Percentiles rank a stretch among this genome's conserved stretches.
phyloP scores from a whole-genome alignment of 2,797 vertebrate species.

The Danio jaintianensis region DNA sequence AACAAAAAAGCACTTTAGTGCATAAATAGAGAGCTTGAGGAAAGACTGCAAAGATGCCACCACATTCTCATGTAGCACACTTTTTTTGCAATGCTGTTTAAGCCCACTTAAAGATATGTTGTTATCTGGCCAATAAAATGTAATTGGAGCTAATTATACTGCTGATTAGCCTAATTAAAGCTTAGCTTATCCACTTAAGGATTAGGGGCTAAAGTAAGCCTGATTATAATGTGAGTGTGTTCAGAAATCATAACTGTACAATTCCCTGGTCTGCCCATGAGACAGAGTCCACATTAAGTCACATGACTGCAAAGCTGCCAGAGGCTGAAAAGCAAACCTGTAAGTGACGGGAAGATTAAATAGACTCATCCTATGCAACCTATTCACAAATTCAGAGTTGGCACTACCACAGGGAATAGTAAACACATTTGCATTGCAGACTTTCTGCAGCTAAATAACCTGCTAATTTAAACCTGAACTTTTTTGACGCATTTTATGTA shows the following conservation, averaged over 20 bases:
- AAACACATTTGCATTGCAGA: slow-evolving; percentile 27
- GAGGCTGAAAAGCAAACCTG: slow-evolving; percentile 21
- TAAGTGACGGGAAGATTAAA: slow-evolving; percentile 34
- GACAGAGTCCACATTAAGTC: slow-evolving; percentile 36
- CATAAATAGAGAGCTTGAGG: neutral
- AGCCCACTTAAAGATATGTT: slow-evolving; percentile 71
- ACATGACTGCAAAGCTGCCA: slow-evolving; percentile 44
- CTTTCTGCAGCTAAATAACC: slow-evolving; percentile 11
- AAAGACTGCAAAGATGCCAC: slow-evolving; percentile 54
- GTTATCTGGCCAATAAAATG: slow-evolving; percentile 68
- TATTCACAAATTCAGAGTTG: slow-evolving; percentile 22
- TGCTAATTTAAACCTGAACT: neutral
- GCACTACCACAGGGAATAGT: slow-evolving; percentile 12
- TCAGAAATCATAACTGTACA: slow-evolving; percentile 54
- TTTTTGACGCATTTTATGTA: neutral
- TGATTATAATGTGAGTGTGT: slow-evolving; percentile 68
- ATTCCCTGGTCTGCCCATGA: slow-evolving; percentile 58
- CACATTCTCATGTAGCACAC: slow-evolving; percentile 60
- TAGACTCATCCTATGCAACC: slow-evolving; percentile 41
- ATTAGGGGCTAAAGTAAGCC: slow-evolving; percentile 74
- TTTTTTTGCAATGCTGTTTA: slow-evolving; percentile 62
- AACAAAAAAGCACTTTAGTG: slow-evolving; percentile 27
- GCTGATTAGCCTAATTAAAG: slow-evolving; percentile 79
- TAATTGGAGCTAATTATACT: slow-evolving; percentile 69
- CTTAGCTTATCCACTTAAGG: slow-evolving; percentile 70